Evolutionary conservation across 2,888 invertebrate species (phyloP).

Genomic region (Aplocera efformata): DNA sequence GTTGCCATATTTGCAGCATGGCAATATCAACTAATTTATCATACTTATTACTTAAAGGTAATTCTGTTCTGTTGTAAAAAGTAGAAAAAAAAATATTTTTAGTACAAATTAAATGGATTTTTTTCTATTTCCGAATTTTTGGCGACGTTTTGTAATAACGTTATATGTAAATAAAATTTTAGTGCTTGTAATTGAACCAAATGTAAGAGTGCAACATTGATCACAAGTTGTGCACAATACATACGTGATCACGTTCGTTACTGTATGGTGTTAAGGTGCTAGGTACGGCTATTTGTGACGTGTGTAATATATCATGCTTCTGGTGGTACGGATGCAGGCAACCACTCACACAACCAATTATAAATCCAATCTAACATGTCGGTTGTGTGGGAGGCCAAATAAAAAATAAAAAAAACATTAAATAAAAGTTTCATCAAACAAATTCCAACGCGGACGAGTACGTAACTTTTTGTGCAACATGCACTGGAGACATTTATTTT

Average conservation of each 20-base stretch:
- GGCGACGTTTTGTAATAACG: too few relatives aligned
- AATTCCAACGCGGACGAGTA: conserved; percentile 55
- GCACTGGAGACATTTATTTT: conserved; percentile 61
- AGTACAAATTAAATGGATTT: too few relatives aligned
- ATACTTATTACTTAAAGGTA: too few relatives aligned
- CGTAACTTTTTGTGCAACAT: conserved; percentile 73
- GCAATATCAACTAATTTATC: too few relatives aligned
- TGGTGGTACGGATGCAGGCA: conserved; percentile 77
- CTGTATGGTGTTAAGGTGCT: conserved; percentile 48
- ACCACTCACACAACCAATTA: conserved; percentile 52
- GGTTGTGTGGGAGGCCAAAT: conserved; percentile 52
- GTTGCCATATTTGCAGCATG: too few relatives aligned
- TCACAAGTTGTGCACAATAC: conserved; percentile 22
- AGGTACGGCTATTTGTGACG: conserved; percentile 44
- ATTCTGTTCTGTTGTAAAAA: too few relatives aligned
- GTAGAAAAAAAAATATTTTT: too few relatives aligned
- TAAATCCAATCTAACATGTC: conserved; percentile 18
- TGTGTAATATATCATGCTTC: conserved; percentile 67
- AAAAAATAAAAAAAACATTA: conserved; percentile 51
- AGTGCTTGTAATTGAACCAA: conserved; percentile 7
- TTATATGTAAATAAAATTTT: too few relatives aligned
- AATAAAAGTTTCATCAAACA: conserved; percentile 48
- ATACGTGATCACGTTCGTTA: conserved; percentile 22
- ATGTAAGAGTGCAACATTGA: conserved; percentile 29
- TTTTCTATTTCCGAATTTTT: too few relatives aligned